A percentile compares a stretch with the other conserved stretches of the same genome.
These are phyloP conservation scores for Luidia sarsii DNA, from an alignment of 53 echinoderm and acorn worm genomes.

Conservation along the genomic window DNA sequence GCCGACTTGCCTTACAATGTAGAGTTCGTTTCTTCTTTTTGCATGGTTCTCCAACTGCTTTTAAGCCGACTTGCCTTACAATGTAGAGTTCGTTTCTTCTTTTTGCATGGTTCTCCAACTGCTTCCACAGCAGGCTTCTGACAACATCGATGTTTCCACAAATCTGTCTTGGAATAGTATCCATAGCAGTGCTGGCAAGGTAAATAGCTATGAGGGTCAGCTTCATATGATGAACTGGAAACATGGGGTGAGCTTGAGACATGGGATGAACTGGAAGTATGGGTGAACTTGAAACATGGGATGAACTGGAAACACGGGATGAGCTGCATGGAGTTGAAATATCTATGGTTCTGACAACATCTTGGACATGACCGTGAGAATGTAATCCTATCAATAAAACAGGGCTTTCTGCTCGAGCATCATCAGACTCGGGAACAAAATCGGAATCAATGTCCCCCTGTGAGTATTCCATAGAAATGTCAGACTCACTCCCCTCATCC, in stretches of 20 bases:
- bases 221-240: conserved; percentile 43
- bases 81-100: conserved; percentile 38
- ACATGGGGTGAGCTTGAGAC: no score
- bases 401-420: conserved; percentile 14
- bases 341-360: not conserved
- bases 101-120: conserved; percentile 40
- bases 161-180: conserved; percentile 55
- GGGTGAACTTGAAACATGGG: not conserved
- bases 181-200: conserved; percentile 69
- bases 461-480: not conserved
- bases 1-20: conserved; percentile 31
- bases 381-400: not conserved
- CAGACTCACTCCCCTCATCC: conserved; percentile 3
- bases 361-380: not conserved
- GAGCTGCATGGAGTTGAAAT: no score
- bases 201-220: conserved; percentile 48
- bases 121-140: conserved; percentile 13
- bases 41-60: conserved; percentile 21
- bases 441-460: conserved; percentile 9
- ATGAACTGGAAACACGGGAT: not conserved
- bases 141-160: conserved; percentile 73
- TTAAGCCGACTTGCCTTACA: conserved; percentile 39
- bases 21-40: conserved; percentile 51
- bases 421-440: conserved; percentile 15
- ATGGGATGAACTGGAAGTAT: not conserved